Evolutionary conservation across 2,888 invertebrate species (phyloP).

Genomic region (Callimorpha dominula): DNA sequence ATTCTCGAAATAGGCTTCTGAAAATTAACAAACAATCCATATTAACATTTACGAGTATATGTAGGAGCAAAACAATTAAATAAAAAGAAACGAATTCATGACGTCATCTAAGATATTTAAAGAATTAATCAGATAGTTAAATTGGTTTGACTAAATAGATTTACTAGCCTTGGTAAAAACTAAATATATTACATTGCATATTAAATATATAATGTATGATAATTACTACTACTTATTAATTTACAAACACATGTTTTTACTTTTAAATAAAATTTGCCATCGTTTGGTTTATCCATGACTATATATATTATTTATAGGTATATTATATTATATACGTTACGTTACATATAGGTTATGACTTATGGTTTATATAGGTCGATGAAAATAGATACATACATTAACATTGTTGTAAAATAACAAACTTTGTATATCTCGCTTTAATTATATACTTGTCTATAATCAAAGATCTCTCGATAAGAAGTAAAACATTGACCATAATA

Average conservation of each 20-base stretch:
- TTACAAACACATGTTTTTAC: too few relatives aligned
- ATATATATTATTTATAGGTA: too few relatives aligned
- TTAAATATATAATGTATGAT: too few relatives aligned
- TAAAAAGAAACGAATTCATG: neutral
- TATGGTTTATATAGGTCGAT: too few relatives aligned
- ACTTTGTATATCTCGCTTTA: neutral
- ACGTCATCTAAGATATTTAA: neutral
- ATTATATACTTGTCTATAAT: too few relatives aligned
- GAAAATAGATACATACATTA: neutral
- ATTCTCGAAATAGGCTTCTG: constrained; percentile 91
- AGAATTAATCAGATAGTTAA: neutral
- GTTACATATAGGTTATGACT: too few relatives aligned
- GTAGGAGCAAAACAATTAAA: neutral
- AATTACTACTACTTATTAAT: too few relatives aligned
- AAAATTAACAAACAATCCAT: constrained; percentile 63
- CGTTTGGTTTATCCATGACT: too few relatives aligned
- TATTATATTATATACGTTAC: too few relatives aligned
- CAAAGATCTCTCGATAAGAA: neutral
- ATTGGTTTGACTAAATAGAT: neutral
- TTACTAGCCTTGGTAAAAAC: neutral
- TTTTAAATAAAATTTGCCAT: too few relatives aligned
- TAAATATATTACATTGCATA: neutral
- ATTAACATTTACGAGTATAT: constrained; percentile 1
- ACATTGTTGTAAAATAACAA: too few relatives aligned
- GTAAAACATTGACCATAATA: neutral